Conservation (phyloP, 2,888 invertebrate genomes). For the Ceratothoa steindachneri region DNA sequence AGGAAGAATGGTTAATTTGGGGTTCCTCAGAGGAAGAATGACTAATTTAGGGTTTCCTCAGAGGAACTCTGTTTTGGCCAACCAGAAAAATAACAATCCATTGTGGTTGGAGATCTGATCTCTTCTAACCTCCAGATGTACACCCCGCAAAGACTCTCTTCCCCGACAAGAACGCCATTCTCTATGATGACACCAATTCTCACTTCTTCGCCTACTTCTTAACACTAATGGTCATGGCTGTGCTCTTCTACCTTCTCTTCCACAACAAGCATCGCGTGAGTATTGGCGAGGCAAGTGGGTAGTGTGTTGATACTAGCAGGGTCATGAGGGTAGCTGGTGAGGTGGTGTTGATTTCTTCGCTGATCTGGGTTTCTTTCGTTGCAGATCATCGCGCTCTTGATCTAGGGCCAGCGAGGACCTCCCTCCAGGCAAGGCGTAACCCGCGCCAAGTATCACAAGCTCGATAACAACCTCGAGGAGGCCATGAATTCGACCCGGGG, state of each 20-base stretch:
- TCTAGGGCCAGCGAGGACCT: constrained; percentile 59
- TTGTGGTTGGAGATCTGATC: no score
- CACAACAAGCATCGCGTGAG: constrained; percentile 64
- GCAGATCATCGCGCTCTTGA: constrained; percentile 62
- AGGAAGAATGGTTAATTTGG: no score
- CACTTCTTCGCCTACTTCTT: constrained; percentile 68
- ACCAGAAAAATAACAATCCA: no score
- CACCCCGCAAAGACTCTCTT: not conserved
- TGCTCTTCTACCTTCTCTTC: constrained; percentile 62
- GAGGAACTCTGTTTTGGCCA: no score
- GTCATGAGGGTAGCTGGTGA: no score
- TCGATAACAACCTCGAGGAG: constrained; percentile 66
- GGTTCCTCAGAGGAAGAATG: no score
- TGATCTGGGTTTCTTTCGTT: no score
- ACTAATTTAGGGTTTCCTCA: no score
- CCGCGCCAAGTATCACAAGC: constrained; percentile 58
- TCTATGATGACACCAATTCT: constrained; percentile 53
- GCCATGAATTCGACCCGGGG: constrained; percentile 61
- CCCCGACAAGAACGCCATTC: not conserved
- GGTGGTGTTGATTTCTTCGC: no score
- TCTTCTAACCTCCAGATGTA: not conserved
- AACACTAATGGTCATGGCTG: constrained; percentile 60
- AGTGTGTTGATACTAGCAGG: no score
- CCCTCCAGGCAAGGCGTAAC: constrained; percentile 58
- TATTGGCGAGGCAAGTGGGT: no score